These are phyloP conservation scores for Tachina lurida DNA, from an alignment of 2,888 invertebrate genomes.

Conservation along the genomic window DNA sequence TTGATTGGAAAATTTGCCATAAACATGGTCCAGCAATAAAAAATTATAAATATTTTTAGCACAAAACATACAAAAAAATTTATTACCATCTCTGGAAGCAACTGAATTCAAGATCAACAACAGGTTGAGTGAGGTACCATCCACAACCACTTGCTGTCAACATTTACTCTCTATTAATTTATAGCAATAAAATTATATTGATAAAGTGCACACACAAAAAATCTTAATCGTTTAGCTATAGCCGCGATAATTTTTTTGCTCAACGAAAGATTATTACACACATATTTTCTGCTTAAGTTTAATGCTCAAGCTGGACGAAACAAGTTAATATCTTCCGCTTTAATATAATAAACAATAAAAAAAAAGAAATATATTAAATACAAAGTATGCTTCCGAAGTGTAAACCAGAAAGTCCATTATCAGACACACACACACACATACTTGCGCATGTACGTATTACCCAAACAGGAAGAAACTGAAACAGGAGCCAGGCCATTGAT, in stretches of 20 bases:
- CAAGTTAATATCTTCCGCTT: constrained; percentile 61
- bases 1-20: constrained; percentile 28
- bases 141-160: neutral
- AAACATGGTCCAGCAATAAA: constrained; percentile 46
- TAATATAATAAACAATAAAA: constrained; percentile 11
- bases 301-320: constrained; percentile 15
- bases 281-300: neutral
- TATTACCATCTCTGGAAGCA: neutral
- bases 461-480: constrained; percentile 51
- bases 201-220: constrained; percentile 10
- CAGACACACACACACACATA: neutral
- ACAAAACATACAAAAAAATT: constrained; percentile 15
- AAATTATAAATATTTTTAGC: constrained; percentile 48
- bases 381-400: constrained; percentile 49
- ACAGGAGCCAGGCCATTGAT: constrained; percentile 10
- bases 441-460: neutral
- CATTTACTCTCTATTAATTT: constrained; percentile 27
- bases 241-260: constrained; percentile 34
- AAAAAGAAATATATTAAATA: constrained; percentile 13
- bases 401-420: constrained; percentile 30
- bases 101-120: constrained; percentile 41
- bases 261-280: neutral
- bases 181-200: neutral
- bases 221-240: constrained; percentile 16
- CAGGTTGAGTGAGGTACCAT: constrained; percentile 16